Conservation (phyloP, 2,797 vertebrate genomes). For the Lepus townsendii region DNA sequence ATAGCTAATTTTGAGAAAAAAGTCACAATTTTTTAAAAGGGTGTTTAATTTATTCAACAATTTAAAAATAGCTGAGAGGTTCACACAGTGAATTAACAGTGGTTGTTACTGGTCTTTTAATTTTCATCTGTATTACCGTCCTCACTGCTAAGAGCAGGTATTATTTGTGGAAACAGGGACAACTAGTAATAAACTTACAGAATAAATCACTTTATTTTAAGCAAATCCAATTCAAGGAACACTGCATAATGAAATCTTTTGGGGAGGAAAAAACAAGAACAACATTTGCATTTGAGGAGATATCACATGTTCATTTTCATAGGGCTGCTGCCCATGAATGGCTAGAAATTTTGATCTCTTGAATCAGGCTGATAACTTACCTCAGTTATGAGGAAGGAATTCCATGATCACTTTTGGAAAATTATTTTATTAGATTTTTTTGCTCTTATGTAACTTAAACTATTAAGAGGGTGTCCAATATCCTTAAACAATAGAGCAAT, state of each 20-base stretch:
- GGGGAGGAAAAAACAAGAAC: background rate
- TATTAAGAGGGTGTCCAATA: slow-evolving; percentile 12
- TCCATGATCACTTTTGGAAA: slow-evolving; percentile 12
- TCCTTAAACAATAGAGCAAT: slow-evolving; percentile 23
- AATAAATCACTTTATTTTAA: slow-evolving; percentile 55
- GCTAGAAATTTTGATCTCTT: background rate
- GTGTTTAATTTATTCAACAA: background rate
- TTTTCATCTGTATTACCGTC: background rate
- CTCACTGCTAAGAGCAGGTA: background rate
- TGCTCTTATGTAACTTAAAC: slow-evolving; percentile 32
- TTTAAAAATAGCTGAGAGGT: background rate
- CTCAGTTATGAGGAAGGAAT: background rate
- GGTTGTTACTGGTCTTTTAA: slow-evolving; percentile 10
- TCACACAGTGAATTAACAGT: background rate
- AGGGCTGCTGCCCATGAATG: background rate
- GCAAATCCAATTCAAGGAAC: slow-evolving; percentile 21
- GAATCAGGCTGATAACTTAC: background rate
- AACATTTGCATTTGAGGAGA: background rate
- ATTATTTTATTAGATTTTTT: slow-evolving; percentile 34
- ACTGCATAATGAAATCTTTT: background rate
- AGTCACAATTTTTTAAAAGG: background rate
- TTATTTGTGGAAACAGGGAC: slow-evolving; percentile 45
- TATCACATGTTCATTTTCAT: background rate
- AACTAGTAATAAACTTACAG: background rate
- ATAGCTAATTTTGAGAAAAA: no score